Conservation (phyloP, 2,888 invertebrate genomes). For the Chloroclystis v-ata region DNA sequence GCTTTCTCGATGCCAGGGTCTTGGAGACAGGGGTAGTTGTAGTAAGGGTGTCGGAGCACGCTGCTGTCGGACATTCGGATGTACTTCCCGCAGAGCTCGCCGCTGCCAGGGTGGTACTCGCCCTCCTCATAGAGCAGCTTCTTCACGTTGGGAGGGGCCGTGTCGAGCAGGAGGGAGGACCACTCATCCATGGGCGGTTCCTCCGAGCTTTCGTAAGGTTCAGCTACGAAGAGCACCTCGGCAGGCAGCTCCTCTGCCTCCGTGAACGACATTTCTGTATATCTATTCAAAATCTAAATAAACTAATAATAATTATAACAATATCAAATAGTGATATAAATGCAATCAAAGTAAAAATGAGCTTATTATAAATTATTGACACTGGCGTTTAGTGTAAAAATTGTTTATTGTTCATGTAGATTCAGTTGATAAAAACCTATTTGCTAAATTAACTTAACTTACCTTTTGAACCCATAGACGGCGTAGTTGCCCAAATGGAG, state of each 20-base stretch:
- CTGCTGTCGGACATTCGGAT: conserved; percentile 50
- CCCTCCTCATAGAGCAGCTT: conserved; percentile 36
- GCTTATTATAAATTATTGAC: no score
- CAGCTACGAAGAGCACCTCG: conserved; percentile 24
- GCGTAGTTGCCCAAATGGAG: no score
- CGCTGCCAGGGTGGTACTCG: conserved; percentile 50
- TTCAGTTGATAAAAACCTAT: no score
- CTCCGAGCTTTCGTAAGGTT: conserved; percentile 42
- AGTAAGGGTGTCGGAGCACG: conserved; percentile 53
- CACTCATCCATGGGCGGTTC: conserved; percentile 57
- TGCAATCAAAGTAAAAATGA: no score
- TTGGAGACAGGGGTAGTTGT: conserved; percentile 51
- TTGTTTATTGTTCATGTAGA: no score
- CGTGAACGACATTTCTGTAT: conserved; percentile 8
- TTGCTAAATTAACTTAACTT: no score
- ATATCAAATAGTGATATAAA: no score
- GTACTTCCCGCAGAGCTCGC: conserved; percentile 54
- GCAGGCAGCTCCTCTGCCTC: conserved; percentile 1
- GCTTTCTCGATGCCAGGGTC: conserved; percentile 59
- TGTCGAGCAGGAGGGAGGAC: conserved; percentile 47
- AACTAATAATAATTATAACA: conserved; percentile 7
- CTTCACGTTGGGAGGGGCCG: conserved; percentile 40
- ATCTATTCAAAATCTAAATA: conserved; percentile 3
- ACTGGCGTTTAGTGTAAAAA: no score
- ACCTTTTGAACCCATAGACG: no score